Evolutionary conservation across 1,140 invertebrate species (phyloP).

Genomic region (Camponotus vicinus): DNA sequence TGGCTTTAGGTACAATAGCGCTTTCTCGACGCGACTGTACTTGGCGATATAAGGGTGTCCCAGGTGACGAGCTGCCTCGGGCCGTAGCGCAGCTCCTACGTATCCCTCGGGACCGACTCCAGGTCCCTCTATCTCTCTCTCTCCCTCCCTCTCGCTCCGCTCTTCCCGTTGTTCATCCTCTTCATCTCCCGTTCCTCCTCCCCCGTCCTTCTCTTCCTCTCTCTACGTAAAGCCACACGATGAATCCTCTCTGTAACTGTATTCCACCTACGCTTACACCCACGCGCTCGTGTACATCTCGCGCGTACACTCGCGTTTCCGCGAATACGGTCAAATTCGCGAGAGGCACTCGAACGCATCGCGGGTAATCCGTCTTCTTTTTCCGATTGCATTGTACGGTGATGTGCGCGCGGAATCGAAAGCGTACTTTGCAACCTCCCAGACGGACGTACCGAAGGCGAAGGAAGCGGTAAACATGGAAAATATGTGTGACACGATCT

Average conservation of each 20-base stretch:
- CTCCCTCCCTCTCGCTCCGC: constrained; percentile 24
- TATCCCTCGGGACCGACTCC: constrained; percentile 81
- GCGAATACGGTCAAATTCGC: constrained; percentile 21
- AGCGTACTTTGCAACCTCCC: constrained; percentile 30
- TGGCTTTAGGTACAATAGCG: constrained; percentile 73
- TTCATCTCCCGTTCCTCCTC: neutral
- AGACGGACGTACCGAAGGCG: neutral
- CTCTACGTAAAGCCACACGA: neutral
- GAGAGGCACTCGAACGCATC: constrained; percentile 12
- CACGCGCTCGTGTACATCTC: neutral
- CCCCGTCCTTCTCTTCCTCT: constrained; percentile 6
- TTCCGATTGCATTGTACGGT: constrained; percentile 34
- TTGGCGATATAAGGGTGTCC: constrained; percentile 84
- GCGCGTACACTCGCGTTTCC: neutral
- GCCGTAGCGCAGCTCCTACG: constrained; percentile 82
- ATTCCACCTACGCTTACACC: constrained; percentile 14
- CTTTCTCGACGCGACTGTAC: constrained; percentile 83
- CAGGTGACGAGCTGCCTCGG: constrained; percentile 85
- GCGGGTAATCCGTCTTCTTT: constrained; percentile 55
- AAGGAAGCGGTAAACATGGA: constrained; percentile 41
- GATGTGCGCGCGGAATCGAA: constrained; percentile 2
- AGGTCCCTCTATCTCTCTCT: constrained; percentile 66
- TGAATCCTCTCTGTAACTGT: neutral
- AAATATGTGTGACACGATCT: constrained; percentile 73
- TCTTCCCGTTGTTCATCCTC: constrained; percentile 29